Evolutionary conservation across 2,888 invertebrate species (phyloP), one percentile per base, ranked within the genome.

Genomic region (Trypoxylon attenuatum): DNA sequence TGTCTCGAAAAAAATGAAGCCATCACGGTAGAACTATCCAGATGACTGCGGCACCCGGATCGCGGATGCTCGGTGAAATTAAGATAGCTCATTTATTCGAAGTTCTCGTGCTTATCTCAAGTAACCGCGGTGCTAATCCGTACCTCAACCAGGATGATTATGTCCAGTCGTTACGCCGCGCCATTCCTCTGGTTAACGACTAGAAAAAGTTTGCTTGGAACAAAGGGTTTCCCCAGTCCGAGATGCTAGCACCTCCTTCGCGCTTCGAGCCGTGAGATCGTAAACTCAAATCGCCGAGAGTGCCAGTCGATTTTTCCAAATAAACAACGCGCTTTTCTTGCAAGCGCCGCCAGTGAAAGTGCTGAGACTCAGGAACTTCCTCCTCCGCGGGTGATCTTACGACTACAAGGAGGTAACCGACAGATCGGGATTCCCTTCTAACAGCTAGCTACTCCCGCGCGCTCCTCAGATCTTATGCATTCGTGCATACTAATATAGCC

Each of bases 331-430:
- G 52, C 41, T 66, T 52, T 65, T 75, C 62, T 52, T 29, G 23
- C 19, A 16, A 25, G 19, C 33, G 16, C 15, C 25, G 39, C 45
- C 8, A 57, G 75, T 73, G 73, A 75, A 73, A 73, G 75, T 74
- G 50, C 49, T 51, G 47, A 21, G 27, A 15, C 21, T n/a, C n/a
- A n/a, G n/a, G 33, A 33, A 33, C 33, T 33, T n/a, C n/a, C n/a
- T n/a, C 10, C 33, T 33, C 33, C 13, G 13, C n/a, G 2, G 10
- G 13, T 33, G 33, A 33, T 33, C 33, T n/a, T n/a, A n/a, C n/a
- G n/a, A n/a, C n/a, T n/a, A 13, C 10, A 33, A 33, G 33, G n/a
- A 16, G 19, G 19, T 42, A 16, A 16, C 16, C 16, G 33, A 1
- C 10, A 6, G 52, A 45, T 43, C 43, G 47, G 27, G 61, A 69